Evolutionary conservation across 2,797 vertebrate genomes (phyloP).

Genomic region (Sebastes trivittatus): DNA sequence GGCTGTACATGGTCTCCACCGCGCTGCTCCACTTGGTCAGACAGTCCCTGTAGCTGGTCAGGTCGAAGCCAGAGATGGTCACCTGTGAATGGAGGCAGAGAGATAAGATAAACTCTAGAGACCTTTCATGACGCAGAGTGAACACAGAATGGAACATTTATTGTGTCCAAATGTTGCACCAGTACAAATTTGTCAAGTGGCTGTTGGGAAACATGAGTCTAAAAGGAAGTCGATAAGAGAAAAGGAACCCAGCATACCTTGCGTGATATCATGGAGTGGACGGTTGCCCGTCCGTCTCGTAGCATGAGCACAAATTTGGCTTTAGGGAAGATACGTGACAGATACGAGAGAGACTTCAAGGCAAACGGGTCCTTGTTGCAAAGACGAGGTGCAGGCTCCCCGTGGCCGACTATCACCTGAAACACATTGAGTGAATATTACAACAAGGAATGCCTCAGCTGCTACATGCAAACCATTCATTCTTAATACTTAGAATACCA

Average conservation of each 20-base stretch:
- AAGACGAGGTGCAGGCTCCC: conserved; percentile 90
- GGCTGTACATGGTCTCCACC: conserved; percentile 93
- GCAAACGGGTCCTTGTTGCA: conserved; percentile 97
- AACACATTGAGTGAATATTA: not conserved
- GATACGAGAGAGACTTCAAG: conserved; percentile 91
- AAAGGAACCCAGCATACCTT: conserved; percentile 75
- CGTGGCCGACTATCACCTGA: conserved; percentile 84
- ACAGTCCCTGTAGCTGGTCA: conserved; percentile 93
- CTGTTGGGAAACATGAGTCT: not conserved
- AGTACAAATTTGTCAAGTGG: not conserved
- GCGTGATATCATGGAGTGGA: conserved; percentile 96
- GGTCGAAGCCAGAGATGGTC: conserved; percentile 94
- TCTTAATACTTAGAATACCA: not conserved
- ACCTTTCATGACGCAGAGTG: not conserved
- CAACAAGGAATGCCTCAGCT: not conserved
- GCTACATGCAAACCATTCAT: not conserved
- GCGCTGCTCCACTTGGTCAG: conserved; percentile 95
- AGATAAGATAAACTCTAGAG: not conserved
- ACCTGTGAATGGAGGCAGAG: conserved; percentile 63
- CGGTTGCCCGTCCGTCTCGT: conserved; percentile 90
- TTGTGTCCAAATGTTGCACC: not conserved
- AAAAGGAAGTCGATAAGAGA: not conserved
- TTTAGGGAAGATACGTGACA: conserved; percentile 91
- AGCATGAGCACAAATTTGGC: conserved; percentile 95
- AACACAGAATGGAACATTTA: not conserved